Percentiles rank a stretch among this genome's conserved stretches.
phyloP scores from a whole-genome alignment of 64 coral and sea anemone species.

The Actinia equina region DNA sequence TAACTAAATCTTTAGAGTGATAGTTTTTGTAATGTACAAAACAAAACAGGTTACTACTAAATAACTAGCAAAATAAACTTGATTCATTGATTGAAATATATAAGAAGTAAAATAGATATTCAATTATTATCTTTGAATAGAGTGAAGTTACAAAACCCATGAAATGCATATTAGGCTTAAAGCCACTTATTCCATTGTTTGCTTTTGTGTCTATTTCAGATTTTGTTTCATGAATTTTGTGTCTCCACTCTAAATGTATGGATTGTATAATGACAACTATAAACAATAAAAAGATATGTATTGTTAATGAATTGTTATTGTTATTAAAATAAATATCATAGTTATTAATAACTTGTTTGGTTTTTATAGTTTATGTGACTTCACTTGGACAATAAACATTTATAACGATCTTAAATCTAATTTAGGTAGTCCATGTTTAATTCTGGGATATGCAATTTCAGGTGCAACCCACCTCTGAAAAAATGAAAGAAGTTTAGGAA shows the following conservation, averaged over 20 bases:
- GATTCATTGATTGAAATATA: neutral
- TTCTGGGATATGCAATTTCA: constrained; percentile 11
- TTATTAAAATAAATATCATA: no score
- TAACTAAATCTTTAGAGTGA: neutral
- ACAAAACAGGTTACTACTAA: neutral
- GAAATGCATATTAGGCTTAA: no score
- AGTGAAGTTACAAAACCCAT: no score
- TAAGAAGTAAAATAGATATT: neutral
- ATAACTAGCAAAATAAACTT: neutral
- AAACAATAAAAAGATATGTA: no score
- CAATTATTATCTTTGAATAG: no score
- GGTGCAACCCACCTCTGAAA: neutral
- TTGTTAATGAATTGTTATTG: no score
- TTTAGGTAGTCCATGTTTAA: neutral
- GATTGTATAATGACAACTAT: no score
- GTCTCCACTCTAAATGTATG: no score
- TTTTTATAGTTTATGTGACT: neutral
- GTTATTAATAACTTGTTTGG: neutral
- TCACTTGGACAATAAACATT: neutral
- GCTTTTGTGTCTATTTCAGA: no score
- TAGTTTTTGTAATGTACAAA: neutral
- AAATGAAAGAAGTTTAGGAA: neutral
- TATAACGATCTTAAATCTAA: constrained; percentile 9
- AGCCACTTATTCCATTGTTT: no score
- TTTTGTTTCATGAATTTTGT: no score